Evolutionary conservation across 2,797 vertebrate species (phyloP), one percentile per base, ranked within the genome.

Genomic region (Siniperca undulata): DNA sequence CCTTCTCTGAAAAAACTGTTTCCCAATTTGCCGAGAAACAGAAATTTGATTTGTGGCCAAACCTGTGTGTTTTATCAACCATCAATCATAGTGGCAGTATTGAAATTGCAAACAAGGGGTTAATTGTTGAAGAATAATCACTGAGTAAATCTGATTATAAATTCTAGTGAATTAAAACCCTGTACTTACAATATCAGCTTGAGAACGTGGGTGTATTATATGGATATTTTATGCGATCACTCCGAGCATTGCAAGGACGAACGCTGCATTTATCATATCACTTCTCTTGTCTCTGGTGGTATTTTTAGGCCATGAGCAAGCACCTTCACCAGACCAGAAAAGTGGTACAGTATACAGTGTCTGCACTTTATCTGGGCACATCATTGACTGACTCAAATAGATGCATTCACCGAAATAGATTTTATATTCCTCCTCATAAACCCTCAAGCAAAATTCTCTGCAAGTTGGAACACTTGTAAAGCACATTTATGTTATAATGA

Each of bases 261-360:
- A 92, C 20, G 36, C 69, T 60, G 67, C 77, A 89, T 94, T 93
- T 73, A 89, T 94, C 90, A 93, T 91, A 93, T 95, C 86, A 52
- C 92, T 85, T 90, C 84, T 92, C 90, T 88, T 38, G 75, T 86
- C 85, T 77, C 81, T 73, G 79, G 22, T 44, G 88, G 82, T 94
- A 92, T 95, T 94, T 94, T 93, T 93, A 93, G 93, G 86, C 74
- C 56, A 8, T 87, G 85, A 90, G 82, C 85, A 56, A 87, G 86
- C 88, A 83, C 84, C 90, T 91, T 78, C 87, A 72, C 66, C 83
- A 84, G 73, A 86, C 77, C 73, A 87, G 91, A 86, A 78, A 74
- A 80, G 81, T 61, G 77, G 60, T 66, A 81, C 88, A 82, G 92
- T 90, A 88, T 87, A 84, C 87, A 59, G 79, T 88, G 87, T 89